Base-by-base conservation (phyloP, 1,140 invertebrate genomes). In the Aphidius ervi region DNA sequence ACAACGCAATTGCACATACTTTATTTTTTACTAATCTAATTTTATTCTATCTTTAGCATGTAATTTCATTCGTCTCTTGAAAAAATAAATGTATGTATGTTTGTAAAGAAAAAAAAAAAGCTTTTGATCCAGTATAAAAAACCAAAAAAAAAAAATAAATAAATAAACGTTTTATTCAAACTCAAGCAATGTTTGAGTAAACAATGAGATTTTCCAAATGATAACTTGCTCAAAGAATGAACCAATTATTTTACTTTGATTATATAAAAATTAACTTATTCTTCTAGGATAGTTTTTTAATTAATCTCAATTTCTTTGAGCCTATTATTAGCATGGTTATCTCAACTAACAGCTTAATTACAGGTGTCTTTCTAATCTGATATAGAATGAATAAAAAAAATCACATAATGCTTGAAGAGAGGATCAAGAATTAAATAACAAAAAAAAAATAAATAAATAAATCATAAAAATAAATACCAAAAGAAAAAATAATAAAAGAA, bases 341-440 rank as follows among this genome's bases (percentile, higher is more conserved):
- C 8, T 9, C 20, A 64, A 73, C 67, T 74, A 73, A 74, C 65
- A 65, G 65, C 60, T 74, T 71, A 65, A 63, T 74, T 74, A 61
- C 73, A 74, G 73, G 70, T 68, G 56, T 65, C 66, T 58, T 65
- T 65, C 65, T 66, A 57, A 64, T 59, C 56, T 52, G 39, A 39
- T 42, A 56, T 61, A 65, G 48, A 56, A 50, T 41, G 54, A 67
- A 70, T n/a, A 65, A 57, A 57, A 7, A n/a, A 39, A 55, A 31
- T 31, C 23, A 31, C 23, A 31, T 31, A 31, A 31, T 31, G 23
- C 23, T 31, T 31, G 23, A 16, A 16, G 16, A 31, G 23, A 31
- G 4, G 23, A 31, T 31, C 23, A 31, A 31, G 23, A 31, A 31
- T 31, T 31, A 31, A 31, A 31, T 31, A 4, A 31, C 2, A 31